These are phyloP conservation scores for Kradibia gibbosae DNA, from an alignment of 1,140 invertebrate species.

Conservation along the genomic window DNA sequence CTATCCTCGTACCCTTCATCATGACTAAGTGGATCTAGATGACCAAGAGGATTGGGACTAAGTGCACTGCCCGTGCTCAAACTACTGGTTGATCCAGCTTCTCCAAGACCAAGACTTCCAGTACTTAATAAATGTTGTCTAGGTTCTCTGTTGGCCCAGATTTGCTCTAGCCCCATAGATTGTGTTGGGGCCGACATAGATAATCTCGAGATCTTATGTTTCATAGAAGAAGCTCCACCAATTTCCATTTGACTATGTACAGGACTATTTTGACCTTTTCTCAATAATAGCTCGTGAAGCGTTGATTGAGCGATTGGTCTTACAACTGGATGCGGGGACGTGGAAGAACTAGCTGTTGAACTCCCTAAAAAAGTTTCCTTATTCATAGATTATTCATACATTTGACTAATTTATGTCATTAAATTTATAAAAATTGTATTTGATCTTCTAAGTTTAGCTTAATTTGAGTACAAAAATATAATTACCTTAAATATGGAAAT, in stretches of 20 bases:
- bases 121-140: conserved; percentile 90
- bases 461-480: not conserved
- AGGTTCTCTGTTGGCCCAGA: conserved; percentile 88
- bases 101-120: conserved; percentile 79
- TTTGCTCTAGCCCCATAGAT: conserved; percentile 81
- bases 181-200: conserved; percentile 89
- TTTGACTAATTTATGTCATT: too few relatives aligned
- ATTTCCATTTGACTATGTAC: conserved; percentile 63
- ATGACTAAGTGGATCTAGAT: conserved; percentile 85
- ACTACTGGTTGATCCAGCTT: conserved; percentile 90
- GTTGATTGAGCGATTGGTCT: conserved; percentile 67
- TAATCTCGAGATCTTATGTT: conserved; percentile 76
- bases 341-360: conserved; percentile 70
- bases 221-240: conserved; percentile 64
- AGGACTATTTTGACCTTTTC: conserved; percentile 71
- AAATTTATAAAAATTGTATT: too few relatives aligned
- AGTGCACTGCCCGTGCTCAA: conserved; percentile 86
- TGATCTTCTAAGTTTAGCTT: not conserved
- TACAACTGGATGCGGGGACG: conserved; percentile 63
- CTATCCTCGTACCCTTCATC: conserved; percentile 83
- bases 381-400: too few relatives aligned
- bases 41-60: conserved; percentile 79
- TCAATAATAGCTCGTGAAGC: conserved; percentile 80
- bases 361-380: too few relatives aligned
- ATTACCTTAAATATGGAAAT: too few relatives aligned